Percentiles rank a stretch among this genome's conserved stretches.
phyloP scores from a whole-genome alignment of 1,140 invertebrate genomes.

The Condylostylus longicornis region DNA sequence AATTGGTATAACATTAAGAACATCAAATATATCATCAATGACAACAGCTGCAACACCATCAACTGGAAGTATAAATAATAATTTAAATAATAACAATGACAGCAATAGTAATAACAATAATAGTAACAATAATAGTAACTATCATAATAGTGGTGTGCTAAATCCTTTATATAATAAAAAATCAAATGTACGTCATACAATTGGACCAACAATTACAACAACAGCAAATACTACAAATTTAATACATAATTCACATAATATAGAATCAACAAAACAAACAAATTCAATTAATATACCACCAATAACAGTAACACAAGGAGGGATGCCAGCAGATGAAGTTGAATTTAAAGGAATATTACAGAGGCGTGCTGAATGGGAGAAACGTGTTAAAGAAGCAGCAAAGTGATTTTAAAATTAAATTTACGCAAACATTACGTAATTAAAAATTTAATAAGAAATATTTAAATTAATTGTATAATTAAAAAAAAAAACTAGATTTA shows the following conservation, averaged over 20 bases:
- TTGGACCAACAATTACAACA: neutral
- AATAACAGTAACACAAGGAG: slow-evolving; percentile 15
- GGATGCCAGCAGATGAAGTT: slow-evolving; percentile 11
- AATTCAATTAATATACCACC: slow-evolving; percentile 19
- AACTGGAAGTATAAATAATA: neutral
- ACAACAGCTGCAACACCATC: neutral
- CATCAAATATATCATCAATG: no score
- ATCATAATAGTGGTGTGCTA: no score
- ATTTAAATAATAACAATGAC: neutral
- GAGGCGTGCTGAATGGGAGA: slow-evolving; percentile 56
- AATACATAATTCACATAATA: no score
- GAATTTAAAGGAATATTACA: slow-evolving; percentile 54
- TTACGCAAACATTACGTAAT: no score
- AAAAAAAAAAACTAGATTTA: no score
- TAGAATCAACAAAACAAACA: slow-evolving; percentile 27
- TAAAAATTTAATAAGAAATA: no score
- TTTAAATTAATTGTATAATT: no score
- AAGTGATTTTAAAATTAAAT: slow-evolving; percentile 18
- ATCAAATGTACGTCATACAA: neutral
- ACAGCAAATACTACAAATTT: neutral
- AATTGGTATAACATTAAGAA: no score
- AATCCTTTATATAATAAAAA: no score
- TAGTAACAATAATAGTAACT: no score
- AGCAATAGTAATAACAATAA: neutral
- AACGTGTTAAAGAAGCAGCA: slow-evolving; percentile 47